phyloP scores from a whole-genome alignment of 2,888 invertebrate genomes.

The Pseudanteris insignis region DNA sequence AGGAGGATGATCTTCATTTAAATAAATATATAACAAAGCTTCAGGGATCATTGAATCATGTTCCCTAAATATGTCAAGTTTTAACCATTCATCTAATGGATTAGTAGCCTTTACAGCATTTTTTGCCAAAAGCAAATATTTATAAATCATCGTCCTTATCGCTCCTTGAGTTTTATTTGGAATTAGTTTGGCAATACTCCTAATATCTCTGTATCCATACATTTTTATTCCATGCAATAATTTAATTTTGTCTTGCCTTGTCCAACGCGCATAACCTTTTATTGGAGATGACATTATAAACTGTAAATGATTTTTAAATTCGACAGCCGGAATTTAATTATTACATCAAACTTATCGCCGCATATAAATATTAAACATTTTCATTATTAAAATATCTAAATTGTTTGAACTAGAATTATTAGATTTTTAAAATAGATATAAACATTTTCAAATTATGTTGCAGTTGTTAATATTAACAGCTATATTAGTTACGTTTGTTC shows the following conservation, averaged over 20 bases:
- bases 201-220: conserved; percentile 52
- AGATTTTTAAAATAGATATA: too few relatives aligned
- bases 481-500: too few relatives aligned
- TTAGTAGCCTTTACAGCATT: conserved; percentile 3
- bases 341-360: too few relatives aligned
- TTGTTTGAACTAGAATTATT: too few relatives aligned
- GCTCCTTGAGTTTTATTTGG: conserved; percentile 48
- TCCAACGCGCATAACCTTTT: conserved; percentile 48
- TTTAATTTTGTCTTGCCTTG: conserved; percentile 49
- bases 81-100: conserved; percentile 41
- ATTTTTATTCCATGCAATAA: conserved; percentile 53
- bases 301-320: too few relatives aligned
- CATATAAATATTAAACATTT: too few relatives aligned
- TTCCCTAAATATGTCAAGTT: conserved; percentile 48
- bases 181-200: conserved; percentile 48
- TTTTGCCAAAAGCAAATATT: conserved; percentile 49
- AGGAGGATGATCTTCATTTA: conserved; percentile 56
- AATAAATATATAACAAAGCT: conserved; percentile 54
- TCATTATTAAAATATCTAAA: too few relatives aligned
- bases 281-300: too few relatives aligned
- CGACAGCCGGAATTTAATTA: too few relatives aligned
- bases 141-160: conserved; percentile 51
- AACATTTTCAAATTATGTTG: too few relatives aligned
- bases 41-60: conserved; percentile 50
- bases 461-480: too few relatives aligned